A percentile compares a stretch with the other conserved stretches of the same genome.
phyloP scores from a whole-genome alignment of 1,140 invertebrate genomes.

The Drosophila ironensis region DNA sequence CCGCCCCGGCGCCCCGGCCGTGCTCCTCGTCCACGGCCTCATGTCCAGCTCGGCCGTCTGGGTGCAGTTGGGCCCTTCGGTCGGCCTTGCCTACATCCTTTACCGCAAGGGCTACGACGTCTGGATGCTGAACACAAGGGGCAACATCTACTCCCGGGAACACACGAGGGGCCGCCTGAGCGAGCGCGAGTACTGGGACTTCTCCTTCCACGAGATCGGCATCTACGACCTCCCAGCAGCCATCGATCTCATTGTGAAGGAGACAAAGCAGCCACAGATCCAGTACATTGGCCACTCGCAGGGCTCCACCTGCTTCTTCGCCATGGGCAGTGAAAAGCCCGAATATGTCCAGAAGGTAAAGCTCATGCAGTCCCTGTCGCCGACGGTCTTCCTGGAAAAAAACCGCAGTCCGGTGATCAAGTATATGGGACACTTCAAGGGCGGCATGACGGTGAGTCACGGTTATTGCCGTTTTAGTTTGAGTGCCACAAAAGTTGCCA shows the following conservation, averaged over 20 bases:
- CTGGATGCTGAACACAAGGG: conserved; percentile 88
- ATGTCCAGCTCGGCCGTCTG: conserved; percentile 84
- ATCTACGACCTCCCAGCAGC: conserved; percentile 86
- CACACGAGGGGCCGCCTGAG: conserved; percentile 82
- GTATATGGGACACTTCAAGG: conserved; percentile 23
- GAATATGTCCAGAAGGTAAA: conserved; percentile 86
- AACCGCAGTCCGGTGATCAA: conserved; percentile 32
- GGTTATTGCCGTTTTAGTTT: too few species aligned
- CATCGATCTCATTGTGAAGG: conserved; percentile 85
- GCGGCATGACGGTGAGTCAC: conserved; percentile 27
- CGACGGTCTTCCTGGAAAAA: conserved; percentile 78
- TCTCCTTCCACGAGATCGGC: conserved; percentile 88
- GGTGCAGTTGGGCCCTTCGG: conserved; percentile 83
- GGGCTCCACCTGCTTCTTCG: conserved; percentile 84
- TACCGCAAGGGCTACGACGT: conserved; percentile 87
- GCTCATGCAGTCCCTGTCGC: conserved; percentile 85
- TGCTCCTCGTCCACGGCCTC: conserved; percentile 87
- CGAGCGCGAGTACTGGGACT: conserved; percentile 70
- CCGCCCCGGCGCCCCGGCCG: conserved; percentile 44
- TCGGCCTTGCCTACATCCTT: conserved; percentile 84
- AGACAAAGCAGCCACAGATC: conserved; percentile 79
- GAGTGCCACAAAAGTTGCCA: not conserved
- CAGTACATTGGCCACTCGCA: conserved; percentile 83
- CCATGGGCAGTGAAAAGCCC: conserved; percentile 85
- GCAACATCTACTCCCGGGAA: conserved; percentile 85